Evolutionary conservation across 2,888 invertebrate species (phyloP).

Genomic region (Leucophenga montana): DNA sequence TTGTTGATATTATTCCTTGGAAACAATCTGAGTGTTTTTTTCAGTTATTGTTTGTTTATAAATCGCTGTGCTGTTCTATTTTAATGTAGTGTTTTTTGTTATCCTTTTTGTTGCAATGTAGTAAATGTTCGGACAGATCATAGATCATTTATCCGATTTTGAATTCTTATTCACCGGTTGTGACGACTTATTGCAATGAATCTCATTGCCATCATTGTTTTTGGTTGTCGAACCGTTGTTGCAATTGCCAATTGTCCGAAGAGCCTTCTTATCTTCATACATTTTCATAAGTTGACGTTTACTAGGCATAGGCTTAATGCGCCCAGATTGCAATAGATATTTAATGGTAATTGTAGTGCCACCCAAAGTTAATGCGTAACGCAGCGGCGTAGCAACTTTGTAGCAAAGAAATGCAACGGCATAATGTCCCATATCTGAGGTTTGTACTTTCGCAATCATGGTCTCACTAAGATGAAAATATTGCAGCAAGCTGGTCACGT

Average conservation of each 20-base stretch:
- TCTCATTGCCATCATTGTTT: no score
- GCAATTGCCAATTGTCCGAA: conserved; percentile 49
- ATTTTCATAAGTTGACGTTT: conserved; percentile 78
- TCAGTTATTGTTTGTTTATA: no score
- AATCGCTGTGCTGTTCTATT: no score
- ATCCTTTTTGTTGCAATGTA: no score
- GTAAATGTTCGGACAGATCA: no score
- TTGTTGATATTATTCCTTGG: no score
- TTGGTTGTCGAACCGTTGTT: neutral
- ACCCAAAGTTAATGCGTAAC: conserved; percentile 94
- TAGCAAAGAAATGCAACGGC: conserved; percentile 94
- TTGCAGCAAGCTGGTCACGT: conserved; percentile 87
- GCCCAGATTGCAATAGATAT: conserved; percentile 84
- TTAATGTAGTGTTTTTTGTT: no score
- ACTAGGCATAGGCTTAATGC: conserved; percentile 87
- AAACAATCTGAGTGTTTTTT: no score
- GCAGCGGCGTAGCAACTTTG: conserved; percentile 91
- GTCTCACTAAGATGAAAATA: conserved; percentile 84
- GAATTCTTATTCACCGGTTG: no score
- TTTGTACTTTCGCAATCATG: conserved; percentile 82
- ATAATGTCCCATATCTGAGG: conserved; percentile 88
- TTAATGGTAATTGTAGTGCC: conserved; percentile 90
- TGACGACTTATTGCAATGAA: no score
- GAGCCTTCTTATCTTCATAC: conserved; percentile 75
- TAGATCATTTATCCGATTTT: no score